Percentiles rank a stretch among this genome's conserved stretches.
Evolutionary conservation across 2,113 vertebrate genomes (phyloP).

Genomic region (Scomber colias): DNA sequence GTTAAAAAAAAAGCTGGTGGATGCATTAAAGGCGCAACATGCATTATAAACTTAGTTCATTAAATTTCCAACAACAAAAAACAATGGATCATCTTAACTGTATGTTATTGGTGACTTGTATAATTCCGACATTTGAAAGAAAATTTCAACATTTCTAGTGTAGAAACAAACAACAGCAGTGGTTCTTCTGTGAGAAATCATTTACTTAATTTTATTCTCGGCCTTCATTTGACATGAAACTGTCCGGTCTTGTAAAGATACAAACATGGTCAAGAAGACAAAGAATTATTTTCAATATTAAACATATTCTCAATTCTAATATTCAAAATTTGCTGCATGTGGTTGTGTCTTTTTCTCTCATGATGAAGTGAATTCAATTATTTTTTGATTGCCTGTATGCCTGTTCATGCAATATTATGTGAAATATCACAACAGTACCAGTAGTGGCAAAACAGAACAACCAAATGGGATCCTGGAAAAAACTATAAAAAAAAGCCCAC

Average conservation of each 20-base stretch:
- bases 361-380: not conserved
- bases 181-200: not conserved
- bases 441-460: not conserved
- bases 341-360: not conserved
- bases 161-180: slow-evolving; percentile 2
- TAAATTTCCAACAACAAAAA: not conserved
- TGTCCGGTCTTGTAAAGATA: not conserved
- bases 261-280: not conserved
- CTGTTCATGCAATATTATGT: not conserved
- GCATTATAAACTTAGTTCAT: not conserved
- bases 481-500: no score
- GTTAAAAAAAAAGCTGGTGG: slow-evolving; percentile 4
- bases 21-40: not conserved
- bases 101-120: not conserved
- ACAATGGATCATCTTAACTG: not conserved
- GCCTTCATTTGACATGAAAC: not conserved
- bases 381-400: not conserved
- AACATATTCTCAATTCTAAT: not conserved
- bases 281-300: not conserved
- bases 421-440: slow-evolving; percentile 6
- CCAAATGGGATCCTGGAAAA: not conserved
- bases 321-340: not conserved
- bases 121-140: not conserved
- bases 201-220: slow-evolving; percentile 3
- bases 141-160: slow-evolving; percentile 2